A percentile compares a stretch with the other conserved stretches of the same genome.
phyloP scores from a whole-genome alignment of 37 sponge, comb jelly and placozoan species.

The Ianthella basta region DNA sequence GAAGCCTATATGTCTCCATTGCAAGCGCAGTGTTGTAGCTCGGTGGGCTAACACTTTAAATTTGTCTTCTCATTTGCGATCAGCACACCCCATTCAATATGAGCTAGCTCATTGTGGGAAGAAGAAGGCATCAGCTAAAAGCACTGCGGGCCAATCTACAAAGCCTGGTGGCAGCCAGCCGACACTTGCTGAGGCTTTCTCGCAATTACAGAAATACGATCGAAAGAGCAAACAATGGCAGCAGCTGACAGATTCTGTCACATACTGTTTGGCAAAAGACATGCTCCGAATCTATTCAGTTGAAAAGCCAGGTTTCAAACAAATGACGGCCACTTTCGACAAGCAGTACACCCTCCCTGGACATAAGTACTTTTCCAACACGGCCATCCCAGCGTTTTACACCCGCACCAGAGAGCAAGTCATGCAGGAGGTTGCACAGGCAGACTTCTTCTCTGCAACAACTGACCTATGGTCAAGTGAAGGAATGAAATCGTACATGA shows the following conservation, averaged over 20 bases:
- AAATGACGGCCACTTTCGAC: neutral
- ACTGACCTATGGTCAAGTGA: too few species aligned
- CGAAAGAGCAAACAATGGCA: slow-evolving; percentile 9
- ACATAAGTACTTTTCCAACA: neutral
- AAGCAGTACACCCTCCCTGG: neutral
- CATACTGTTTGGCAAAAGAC: slow-evolving; percentile 4
- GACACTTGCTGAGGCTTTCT: neutral
- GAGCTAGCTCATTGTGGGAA: too few species aligned
- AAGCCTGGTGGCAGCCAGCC: neutral
- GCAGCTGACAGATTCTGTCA: neutral
- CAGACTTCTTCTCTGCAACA: too few species aligned
- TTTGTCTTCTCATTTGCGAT: neutral
- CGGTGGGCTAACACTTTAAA: slow-evolving; percentile 4
- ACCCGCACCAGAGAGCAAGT: neutral
- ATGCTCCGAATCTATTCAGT: neutral
- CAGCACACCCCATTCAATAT: neutral
- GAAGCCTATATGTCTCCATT: neutral
- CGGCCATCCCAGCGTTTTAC: neutral
- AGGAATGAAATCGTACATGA: too few species aligned
- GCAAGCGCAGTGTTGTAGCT: neutral
- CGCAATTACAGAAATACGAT: neutral
- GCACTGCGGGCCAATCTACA: neutral
- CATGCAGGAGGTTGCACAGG: neutral
- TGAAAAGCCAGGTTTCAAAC: neutral
- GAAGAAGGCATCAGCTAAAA: too few species aligned